Evolutionary conservation across 1,140 invertebrate species (phyloP).

Genomic region (Orchestia grillus): DNA sequence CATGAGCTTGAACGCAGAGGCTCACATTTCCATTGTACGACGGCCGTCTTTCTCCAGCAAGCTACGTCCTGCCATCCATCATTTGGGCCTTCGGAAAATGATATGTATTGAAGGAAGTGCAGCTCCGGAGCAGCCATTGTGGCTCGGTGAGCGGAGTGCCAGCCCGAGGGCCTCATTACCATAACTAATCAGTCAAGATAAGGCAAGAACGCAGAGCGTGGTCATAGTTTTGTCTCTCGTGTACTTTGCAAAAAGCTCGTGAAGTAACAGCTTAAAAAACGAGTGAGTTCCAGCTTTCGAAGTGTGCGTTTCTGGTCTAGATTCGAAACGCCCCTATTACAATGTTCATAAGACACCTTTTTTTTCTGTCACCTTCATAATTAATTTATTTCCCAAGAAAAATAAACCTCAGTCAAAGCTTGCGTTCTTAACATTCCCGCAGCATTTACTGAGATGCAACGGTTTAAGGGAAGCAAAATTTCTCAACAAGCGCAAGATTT

Average conservation of each 20-base stretch:
- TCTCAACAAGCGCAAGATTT: not conserved
- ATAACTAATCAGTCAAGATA: slow-evolving; percentile 50
- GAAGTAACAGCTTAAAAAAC: not conserved
- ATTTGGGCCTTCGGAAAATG: slow-evolving; percentile 41
- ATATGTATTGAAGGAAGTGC: slow-evolving; percentile 37
- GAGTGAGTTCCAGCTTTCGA: too few relatives aligned
- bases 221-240: slow-evolving; percentile 14
- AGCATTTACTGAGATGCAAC: not conserved
- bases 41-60: not conserved
- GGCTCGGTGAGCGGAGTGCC: not conserved
- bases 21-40: slow-evolving; percentile 32
- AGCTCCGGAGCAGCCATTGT: slow-evolving; percentile 17
- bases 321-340: too few relatives aligned
- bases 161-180: not conserved
- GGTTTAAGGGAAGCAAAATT: not conserved
- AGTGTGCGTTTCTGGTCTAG: too few relatives aligned
- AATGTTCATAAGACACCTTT: too few relatives aligned
- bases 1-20: not conserved
- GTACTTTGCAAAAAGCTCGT: not conserved
- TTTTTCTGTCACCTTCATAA: too few relatives aligned
- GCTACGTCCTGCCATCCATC: slow-evolving; percentile 19
- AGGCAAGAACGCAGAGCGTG: not conserved
- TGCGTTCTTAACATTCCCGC: not conserved
- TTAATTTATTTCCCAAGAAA: too few relatives aligned
- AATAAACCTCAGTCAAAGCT: not conserved